phyloP scores from a whole-genome alignment of 2,888 invertebrate genomes.

The Alsophila aescularia region DNA sequence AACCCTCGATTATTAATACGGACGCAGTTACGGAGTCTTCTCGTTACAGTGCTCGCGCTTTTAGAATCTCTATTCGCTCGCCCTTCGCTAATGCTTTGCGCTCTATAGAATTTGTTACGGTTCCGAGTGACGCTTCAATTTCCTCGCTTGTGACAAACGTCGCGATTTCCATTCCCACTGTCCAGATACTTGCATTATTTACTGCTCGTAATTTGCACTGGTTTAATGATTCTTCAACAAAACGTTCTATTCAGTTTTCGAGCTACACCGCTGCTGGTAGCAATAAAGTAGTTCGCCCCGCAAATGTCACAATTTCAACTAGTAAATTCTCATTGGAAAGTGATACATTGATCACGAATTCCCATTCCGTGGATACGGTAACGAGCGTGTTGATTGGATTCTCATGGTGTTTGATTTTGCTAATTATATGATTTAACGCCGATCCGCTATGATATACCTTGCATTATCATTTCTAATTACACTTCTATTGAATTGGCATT shows the following conservation, averaged over 20 bases:
- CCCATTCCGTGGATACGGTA: conserved; percentile 61
- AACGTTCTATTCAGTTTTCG: conserved; percentile 48
- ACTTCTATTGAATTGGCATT: conserved; percentile 44
- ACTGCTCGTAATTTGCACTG: conserved; percentile 37
- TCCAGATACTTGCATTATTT: conserved; percentile 31
- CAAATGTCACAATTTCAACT: conserved; percentile 62
- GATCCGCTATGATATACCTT: conserved; percentile 43
- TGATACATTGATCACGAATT: conserved; percentile 66
- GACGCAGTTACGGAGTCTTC: conserved; percentile 66
- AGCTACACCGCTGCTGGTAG: conserved; percentile 43
- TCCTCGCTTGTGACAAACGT: conserved; percentile 36
- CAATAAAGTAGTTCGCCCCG: conserved; percentile 53
- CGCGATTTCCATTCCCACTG: conserved; percentile 35
- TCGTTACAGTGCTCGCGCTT: conserved; percentile 54
- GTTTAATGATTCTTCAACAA: conserved; percentile 46
- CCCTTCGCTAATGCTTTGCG: conserved; percentile 33
- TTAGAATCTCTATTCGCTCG: conserved; percentile 48
- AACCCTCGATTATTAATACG: conserved; percentile 79
- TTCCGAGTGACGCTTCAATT: conserved; percentile 37
- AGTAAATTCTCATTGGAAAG: conserved; percentile 70
- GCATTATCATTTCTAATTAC: conserved; percentile 57
- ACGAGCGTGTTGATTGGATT: conserved; percentile 65
- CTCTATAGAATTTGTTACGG: conserved; percentile 39
- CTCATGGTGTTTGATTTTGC: conserved; percentile 56
- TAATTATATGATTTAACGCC: conserved; percentile 65